These are phyloP conservation scores for Corynorhinus townsendii DNA, from an alignment of 2,113 vertebrate species.

Conservation along the genomic window DNA sequence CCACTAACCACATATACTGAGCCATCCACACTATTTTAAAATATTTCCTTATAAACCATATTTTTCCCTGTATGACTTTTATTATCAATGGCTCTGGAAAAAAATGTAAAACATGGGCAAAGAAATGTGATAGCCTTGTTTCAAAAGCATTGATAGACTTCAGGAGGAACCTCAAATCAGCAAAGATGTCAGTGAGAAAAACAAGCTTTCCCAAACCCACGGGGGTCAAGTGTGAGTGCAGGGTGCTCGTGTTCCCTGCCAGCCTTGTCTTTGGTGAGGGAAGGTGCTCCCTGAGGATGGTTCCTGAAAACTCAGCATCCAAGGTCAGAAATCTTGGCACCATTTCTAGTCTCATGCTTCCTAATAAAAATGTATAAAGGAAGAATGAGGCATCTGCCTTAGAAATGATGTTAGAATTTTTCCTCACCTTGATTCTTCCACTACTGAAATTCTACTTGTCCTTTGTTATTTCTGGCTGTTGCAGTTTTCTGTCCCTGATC, in stretches of 20 bases:
- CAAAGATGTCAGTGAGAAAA: conserved; percentile 28
- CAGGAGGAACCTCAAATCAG: conserved; percentile 46
- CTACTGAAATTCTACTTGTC: not conserved
- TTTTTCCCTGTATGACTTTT: conserved; percentile 57
- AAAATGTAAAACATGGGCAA: conserved; percentile 39
- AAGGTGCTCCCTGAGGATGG: not conserved
- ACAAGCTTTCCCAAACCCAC: not conserved
- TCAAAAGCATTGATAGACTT: not conserved
- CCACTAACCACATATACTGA: conserved; percentile 40
- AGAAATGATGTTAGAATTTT: conserved; percentile 1
- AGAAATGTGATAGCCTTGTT: conserved; percentile 17
- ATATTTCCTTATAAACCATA: conserved; percentile 52
- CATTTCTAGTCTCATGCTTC: not conserved
- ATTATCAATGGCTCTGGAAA: conserved; percentile 30
- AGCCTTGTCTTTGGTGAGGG: not conserved
- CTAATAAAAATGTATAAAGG: conserved; percentile 1
- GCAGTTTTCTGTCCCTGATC: not conserved
- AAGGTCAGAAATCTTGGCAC: conserved; percentile 22
- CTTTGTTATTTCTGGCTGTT: not conserved
- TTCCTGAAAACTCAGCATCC: not conserved
- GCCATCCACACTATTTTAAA: conserved; percentile 53
- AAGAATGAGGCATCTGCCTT: not conserved
- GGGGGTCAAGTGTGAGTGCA: not conserved
- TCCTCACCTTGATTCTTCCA: not conserved
- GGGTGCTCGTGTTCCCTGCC: not conserved